phyloP scores from a whole-genome alignment of 2,113 vertebrate species.

The Astatoreochromis straeleni region DNA sequence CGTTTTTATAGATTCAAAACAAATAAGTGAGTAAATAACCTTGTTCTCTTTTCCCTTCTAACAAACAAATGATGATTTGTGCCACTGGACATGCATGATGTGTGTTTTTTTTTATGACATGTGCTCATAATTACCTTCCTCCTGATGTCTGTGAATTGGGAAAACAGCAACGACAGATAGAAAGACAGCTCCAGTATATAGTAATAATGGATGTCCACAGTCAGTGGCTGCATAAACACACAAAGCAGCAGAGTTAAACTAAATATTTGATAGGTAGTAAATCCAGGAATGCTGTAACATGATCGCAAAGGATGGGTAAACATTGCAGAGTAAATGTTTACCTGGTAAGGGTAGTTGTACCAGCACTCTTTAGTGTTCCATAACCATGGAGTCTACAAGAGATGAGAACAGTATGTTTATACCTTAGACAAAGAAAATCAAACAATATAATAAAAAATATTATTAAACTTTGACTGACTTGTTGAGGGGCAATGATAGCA shows the following conservation, averaged over 20 bases:
- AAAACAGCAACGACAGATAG: constrained; percentile 96
- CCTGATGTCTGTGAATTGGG: constrained; percentile 96
- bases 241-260: constrained; percentile 4
- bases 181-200: constrained; percentile 93
- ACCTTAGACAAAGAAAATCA: neutral
- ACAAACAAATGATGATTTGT: neutral
- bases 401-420: neutral
- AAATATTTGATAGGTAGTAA: neutral
- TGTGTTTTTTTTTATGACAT: neutral
- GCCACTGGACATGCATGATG: neutral
- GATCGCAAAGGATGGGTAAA: neutral
- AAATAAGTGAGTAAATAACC: neutral
- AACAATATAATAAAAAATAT: neutral
- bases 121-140: constrained; percentile 86
- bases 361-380: constrained; percentile 97
- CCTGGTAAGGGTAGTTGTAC: constrained; percentile 97
- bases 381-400: constrained; percentile 84
- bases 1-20: neutral
- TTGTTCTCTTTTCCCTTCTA: neutral
- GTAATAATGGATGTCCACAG: constrained; percentile 93
- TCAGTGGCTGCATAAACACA: constrained; percentile 81
- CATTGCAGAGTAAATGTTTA: constrained; percentile 45
- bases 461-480: neutral
- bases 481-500: neutral
- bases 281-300: neutral